phyloP scores from a whole-genome alignment of 2,113 vertebrate species.

The Odobenus rosmarus region DNA sequence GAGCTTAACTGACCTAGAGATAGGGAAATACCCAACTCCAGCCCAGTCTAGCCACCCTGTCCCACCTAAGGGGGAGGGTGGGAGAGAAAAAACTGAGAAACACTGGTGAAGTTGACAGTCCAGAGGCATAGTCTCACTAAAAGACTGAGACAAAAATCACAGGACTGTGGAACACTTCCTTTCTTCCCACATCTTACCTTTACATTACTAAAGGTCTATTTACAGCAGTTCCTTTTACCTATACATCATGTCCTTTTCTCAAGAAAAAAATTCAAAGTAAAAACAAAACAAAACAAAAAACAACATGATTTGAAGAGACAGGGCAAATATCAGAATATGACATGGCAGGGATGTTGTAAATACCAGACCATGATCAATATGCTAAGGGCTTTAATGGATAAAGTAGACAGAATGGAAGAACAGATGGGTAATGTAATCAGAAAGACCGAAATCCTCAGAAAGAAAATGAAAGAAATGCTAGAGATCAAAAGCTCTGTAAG shows the following conservation, averaged over 20 bases:
- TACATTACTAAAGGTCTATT: neutral
- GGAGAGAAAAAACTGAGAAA: neutral
- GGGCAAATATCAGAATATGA: neutral
- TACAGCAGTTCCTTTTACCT: neutral
- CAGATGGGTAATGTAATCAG: neutral
- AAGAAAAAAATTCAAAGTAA: neutral
- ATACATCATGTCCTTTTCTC: neutral
- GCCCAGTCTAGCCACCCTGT: neutral
- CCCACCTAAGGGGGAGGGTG: neutral
- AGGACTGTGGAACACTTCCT: neutral
- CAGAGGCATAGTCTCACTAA: neutral
- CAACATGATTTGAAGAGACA: neutral
- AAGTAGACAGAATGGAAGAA: neutral
- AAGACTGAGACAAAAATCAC: neutral
- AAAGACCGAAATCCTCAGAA: neutral
- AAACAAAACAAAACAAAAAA: neutral
- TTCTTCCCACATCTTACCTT: neutral
- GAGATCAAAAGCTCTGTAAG: neutral
- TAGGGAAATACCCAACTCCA: neutral
- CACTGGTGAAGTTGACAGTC: neutral
- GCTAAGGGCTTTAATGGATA: neutral
- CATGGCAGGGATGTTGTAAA: neutral
- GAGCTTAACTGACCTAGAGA: neutral
- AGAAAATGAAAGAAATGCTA: neutral
- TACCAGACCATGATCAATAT: neutral